Percentiles rank a stretch among this genome's conserved stretches.
Evolutionary conservation across 2,113 vertebrate species (phyloP).

Genomic region (Podiceps cristatus): DNA sequence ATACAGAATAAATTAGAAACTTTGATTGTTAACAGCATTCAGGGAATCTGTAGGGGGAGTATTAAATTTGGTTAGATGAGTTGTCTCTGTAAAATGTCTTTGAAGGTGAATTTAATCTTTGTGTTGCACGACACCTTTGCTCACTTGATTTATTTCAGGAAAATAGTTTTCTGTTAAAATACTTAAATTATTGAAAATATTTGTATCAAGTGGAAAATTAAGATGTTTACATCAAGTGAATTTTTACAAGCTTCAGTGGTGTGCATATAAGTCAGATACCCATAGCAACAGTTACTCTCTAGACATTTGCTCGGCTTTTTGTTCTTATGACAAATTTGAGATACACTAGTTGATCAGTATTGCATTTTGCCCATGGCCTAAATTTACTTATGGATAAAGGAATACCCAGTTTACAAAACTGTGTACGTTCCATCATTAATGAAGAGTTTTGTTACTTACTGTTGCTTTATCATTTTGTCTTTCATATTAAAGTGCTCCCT

Average conservation of each 20-base stretch:
- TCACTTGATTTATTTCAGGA: not conserved
- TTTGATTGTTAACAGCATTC: not conserved
- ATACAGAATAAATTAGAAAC: not conserved
- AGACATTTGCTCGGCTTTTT: not conserved
- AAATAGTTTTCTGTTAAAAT: not conserved
- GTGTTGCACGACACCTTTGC: not conserved
- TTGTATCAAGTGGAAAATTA: not conserved
- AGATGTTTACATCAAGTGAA: not conserved
- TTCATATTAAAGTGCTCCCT: not conserved
- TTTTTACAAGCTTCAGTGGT: not conserved
- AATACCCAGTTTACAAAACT: not conserved
- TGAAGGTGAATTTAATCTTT: not conserved
- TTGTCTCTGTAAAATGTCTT: not conserved
- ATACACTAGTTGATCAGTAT: not conserved
- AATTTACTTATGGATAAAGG: not conserved
- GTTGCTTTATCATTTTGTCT: not conserved
- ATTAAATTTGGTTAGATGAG: not conserved
- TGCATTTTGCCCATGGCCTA: not conserved
- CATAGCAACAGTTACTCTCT: accelerated
- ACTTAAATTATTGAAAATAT: not conserved
- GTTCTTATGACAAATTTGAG: not conserved
- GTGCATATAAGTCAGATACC: not conserved
- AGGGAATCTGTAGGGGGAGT: not conserved
- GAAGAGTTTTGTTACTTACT: not conserved
- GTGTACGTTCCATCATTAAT: not conserved